These are phyloP conservation scores for Anastatus disparis DNA, from an alignment of 1,140 invertebrate genomes.

Conservation along the genomic window DNA sequence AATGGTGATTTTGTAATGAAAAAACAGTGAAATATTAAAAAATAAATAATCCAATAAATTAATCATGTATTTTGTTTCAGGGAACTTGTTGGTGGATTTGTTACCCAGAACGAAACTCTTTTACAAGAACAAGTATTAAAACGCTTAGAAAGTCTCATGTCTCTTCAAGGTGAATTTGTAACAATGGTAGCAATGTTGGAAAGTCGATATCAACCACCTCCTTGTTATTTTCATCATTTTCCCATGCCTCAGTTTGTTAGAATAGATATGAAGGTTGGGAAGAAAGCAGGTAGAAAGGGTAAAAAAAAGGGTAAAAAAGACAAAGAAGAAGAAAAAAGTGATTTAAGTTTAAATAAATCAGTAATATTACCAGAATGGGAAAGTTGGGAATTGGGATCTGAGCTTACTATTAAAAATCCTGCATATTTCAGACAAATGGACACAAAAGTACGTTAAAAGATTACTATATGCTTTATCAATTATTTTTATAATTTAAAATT, in stretches of 20 bases:
- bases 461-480: background rate
- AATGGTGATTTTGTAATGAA: too few species aligned
- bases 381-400: constrained; percentile 55
- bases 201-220: constrained; percentile 72
- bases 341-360: constrained; percentile 37
- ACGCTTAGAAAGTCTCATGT: constrained; percentile 71
- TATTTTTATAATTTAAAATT: constrained; percentile 1
- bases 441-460: constrained; percentile 50
- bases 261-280: constrained; percentile 54
- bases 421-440: constrained; percentile 61
- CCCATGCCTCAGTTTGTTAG: constrained; percentile 56
- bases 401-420: constrained; percentile 59
- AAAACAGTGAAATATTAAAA: too few species aligned
- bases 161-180: constrained; percentile 68
- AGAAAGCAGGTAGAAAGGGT: constrained; percentile 53
- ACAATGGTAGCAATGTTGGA: constrained; percentile 62
- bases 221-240: constrained; percentile 67
- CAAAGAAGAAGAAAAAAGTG: background rate
- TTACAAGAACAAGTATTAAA: constrained; percentile 69
- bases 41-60: too few species aligned
- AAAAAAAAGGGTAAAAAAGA: constrained; percentile 25
- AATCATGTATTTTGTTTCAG: constrained; percentile 75
- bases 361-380: constrained; percentile 50
- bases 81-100: constrained; percentile 85
- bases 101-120: constrained; percentile 69